A percentile compares a stretch with the other conserved stretches of the same genome.
These are phyloP conservation scores for Clamator glandarius DNA, from an alignment of 2,797 vertebrate species.

Conservation along the genomic window DNA sequence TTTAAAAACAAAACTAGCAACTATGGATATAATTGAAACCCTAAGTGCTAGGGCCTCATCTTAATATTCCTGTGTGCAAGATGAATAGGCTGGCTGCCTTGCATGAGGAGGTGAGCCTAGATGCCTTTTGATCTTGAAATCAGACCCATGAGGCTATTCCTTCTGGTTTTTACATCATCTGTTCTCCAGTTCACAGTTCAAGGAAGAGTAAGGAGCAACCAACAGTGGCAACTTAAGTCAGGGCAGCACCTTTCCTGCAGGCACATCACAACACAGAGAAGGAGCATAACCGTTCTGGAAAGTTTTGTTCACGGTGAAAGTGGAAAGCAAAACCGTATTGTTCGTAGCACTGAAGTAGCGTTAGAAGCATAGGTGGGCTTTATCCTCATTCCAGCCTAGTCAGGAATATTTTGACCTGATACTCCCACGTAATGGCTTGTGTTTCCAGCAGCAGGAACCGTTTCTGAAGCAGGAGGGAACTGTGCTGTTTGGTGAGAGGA, in stretches of 20 bases:
- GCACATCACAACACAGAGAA: too few relatives aligned
- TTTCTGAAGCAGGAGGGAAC: not conserved
- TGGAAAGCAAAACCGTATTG: rapidly evolving
- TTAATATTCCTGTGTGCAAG: too few relatives aligned
- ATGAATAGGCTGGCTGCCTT: not conserved
- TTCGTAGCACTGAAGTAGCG: not conserved
- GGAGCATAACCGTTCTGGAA: not conserved
- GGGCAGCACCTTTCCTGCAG: not conserved
- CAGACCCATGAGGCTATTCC: not conserved
- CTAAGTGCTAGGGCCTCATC: rapidly evolving
- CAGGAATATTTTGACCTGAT: not conserved
- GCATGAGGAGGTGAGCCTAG: not conserved
- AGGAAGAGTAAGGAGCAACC: not conserved
- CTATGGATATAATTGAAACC: not conserved
- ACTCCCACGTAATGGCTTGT: rapidly evolving
- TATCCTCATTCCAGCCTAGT: not conserved
- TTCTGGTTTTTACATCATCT: not conserved
- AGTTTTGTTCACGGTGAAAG: not conserved
- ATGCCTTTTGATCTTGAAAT: not conserved
- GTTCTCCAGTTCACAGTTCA: not conserved
- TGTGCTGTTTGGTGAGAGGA: not conserved
- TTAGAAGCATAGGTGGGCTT: not conserved
- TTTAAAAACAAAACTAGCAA: not conserved
- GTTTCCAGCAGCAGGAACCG: not conserved
- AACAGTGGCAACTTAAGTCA: too few relatives aligned